Base-by-base conservation (phyloP, 1,140 invertebrate genomes). In the Coboldia fuscipes region DNA sequence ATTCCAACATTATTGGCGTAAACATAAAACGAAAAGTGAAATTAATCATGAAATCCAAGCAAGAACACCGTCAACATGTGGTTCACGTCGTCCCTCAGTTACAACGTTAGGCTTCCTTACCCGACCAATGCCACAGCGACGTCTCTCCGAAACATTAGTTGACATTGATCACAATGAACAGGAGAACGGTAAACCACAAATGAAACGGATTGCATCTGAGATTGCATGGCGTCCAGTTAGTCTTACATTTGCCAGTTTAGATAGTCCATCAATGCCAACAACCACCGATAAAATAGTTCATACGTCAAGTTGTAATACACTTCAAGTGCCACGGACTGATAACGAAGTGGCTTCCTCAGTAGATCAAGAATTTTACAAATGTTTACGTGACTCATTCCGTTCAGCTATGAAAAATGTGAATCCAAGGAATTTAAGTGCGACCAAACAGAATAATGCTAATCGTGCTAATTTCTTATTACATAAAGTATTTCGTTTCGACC, bases 11-110 rank as follows among this genome's bases (percentile, higher is more conserved):
- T 81, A 81, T 46, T 70, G 73, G 63, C 58, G 78, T n/a, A 79
- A 80, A 54, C 68, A 79, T 52, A 66, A 77, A 49, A 77, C 73
- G 1, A 77, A 78, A 46, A 74, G 69, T 41, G 75, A 81, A 47
- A 61, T 81, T 21, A 72, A 76, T 40, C 71, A 76, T 48, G 75
- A 78, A 48, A 77, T 77, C 36, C 74, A 79, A 48, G 76, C 76
- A 4, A 58, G 77, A 38, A 80, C 75, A 3, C 76, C 78, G 4
- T 76, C 72, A 24, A 70, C 67, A 2, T 75, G 74, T 34, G 74
- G 74, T 2, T 80, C 76, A 0, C 56, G 76, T 31, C 57, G 75
- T 36, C 75, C 75, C 2, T 78, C 74, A 2, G 54, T 76, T 30
- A 70, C 70, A 8, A 67, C 70, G 4, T 56, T 68, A 8, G 71